Base-by-base conservation (phyloP, 2,113 vertebrate genomes). In the Salminus brasiliensis region DNA sequence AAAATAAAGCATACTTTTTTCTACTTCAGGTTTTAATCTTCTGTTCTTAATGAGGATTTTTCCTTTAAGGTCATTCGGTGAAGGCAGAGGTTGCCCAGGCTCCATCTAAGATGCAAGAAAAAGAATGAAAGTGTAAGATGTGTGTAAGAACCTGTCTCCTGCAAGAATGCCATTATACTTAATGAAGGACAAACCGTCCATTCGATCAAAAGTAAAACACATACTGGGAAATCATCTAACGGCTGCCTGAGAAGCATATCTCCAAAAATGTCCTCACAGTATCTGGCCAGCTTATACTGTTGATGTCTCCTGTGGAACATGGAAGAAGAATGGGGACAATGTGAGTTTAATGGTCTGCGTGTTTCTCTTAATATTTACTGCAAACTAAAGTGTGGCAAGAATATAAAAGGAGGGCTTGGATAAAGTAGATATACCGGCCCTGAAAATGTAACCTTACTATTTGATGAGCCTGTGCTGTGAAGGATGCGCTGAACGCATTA, bases 1-100 rank as follows among this genome's bases (percentile, higher is more conserved):
- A 23, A 59, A 27, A 65, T 47, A 21, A 25, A 63, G 67, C 95
- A 78, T 93, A 99, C 98, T 99, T 90, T 96, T 95, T 83, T 99
- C 98, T 76, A 97, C 97, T 91, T 99, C 97, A 27, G 97, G 94
- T 92, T 99, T 99, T 87, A 99, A 92, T 10, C 98, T 92, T 87
- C 99, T 99, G 89, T 99, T 99, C 93, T 99, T 99, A 82, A 99
- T 99, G 78, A 99, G 96, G 86, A 99, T 99, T 93, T 99, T 99
- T 80, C 95, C 94, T 89, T 91, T 97, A 66, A 99, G 96, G 53
- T 98, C 97, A 78, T 94, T 98, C 5, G 98, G 97, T 45, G 97
- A 99, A 6, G 98, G 97, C 80, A 99, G 89, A 0, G 95, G 52
- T 65, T 94, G 94, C 2, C 94, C 96, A 27, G 95, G 25, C 88